Evolutionary conservation across 2,113 vertebrate species (phyloP).

Genomic region (Ceratotherium simum): DNA sequence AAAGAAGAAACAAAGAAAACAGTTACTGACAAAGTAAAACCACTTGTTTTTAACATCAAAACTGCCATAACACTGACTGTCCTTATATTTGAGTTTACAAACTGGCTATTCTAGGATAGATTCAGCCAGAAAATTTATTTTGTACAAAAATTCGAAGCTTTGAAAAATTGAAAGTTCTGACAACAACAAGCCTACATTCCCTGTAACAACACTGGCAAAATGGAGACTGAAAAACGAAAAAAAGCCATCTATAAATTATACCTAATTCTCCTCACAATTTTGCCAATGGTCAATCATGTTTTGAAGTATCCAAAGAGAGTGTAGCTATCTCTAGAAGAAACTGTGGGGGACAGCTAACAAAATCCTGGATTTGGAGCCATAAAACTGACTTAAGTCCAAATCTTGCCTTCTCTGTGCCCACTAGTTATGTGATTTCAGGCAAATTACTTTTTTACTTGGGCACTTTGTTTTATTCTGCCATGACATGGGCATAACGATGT

Average conservation of each 20-base stretch:
- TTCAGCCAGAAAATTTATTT: background rate
- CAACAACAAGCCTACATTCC: background rate
- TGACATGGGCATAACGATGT: background rate
- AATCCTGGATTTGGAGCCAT: background rate
- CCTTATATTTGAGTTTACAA: background rate
- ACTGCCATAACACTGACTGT: background rate
- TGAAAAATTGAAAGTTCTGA: background rate
- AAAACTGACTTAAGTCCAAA: background rate
- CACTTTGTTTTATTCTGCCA: background rate
- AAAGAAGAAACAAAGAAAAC: background rate
- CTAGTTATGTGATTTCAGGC: background rate
- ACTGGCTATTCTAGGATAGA: background rate
- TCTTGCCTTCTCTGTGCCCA: background rate
- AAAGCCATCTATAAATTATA: background rate
- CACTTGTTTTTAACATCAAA: background rate
- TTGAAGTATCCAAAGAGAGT: background rate
- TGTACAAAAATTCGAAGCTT: constrained; percentile 15
- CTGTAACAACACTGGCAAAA: background rate
- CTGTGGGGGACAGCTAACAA: background rate
- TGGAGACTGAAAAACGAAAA: background rate
- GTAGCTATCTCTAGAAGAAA: background rate
- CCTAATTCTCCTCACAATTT: background rate
- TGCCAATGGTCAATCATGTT: background rate
- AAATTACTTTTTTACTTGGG: background rate
- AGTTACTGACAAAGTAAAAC: background rate